Evolutionary conservation across 2,888 invertebrate genomes (phyloP), one percentile per base, ranked within the genome.

Genomic region (Tenthredo notha): DNA sequence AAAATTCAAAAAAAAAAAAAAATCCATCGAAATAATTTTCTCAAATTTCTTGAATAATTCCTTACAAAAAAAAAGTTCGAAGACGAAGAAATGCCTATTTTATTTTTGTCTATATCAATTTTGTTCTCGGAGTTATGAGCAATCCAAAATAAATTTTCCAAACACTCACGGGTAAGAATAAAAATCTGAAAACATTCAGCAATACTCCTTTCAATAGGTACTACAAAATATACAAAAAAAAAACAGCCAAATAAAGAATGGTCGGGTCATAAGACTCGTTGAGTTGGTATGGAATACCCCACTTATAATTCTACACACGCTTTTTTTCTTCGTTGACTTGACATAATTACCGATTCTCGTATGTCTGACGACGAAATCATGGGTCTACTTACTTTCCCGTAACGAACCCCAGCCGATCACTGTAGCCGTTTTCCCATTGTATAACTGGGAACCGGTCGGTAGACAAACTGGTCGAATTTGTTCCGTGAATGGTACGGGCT

Each of bases 401-500:
- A 97, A 94, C 90, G 97, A 97, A 75, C 98, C 98, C 98, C 98
- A 98, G 67, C 98, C 98, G 85, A 97, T 97, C 4, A 98, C 98
- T 0, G 97, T 98, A 1, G 96, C 98, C 15, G 95, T 94, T 87
- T 95, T 95, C 1, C 97, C 97, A 54, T 95, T 94, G 91, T 96
- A 97, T 1, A 95, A 95, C 78, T 95, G 94, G 9, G 94, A 93
- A 18, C 95, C 95, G 58, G 92, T 91, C 9, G 98, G 97, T 88
- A 98, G 92, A 90, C 98, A 98, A 85, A 98, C 96, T 0, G 98
- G 97, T 86, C 96, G 95, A 86, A 98, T 95, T 88, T 95, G 95
- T 89, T 95, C 95, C 2, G 95, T 95, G 92, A 96, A 98, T 65
- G 95, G 93, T 3, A 98, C 96, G 0, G 97, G 97, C 87, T 96